phyloP scores from a whole-genome alignment of 2,113 vertebrate species.

The Malaclemys terrapin region DNA sequence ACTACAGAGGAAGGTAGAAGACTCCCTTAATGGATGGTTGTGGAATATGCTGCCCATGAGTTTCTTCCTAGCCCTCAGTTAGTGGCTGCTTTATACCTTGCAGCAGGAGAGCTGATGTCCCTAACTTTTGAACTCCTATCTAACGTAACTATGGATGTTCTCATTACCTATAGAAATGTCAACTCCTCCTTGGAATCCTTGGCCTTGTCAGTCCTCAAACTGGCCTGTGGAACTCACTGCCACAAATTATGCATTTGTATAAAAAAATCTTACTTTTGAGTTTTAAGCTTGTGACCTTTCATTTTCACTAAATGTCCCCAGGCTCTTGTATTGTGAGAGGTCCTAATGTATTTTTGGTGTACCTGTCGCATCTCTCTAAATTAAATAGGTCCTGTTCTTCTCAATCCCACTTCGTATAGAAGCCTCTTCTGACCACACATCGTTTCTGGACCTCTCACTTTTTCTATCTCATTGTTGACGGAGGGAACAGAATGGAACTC shows the following conservation, averaged over 20 bases:
- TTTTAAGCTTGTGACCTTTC: neutral
- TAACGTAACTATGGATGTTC: slow-evolving; percentile 13
- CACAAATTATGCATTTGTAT: fast-evolving
- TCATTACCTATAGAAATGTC: neutral
- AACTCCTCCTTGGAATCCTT: slow-evolving; percentile 39
- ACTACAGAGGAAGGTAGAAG: fast-evolving
- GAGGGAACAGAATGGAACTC: too few relatives aligned
- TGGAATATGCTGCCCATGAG: neutral
- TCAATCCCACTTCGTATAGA: neutral
- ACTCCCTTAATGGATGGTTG: fast-evolving
- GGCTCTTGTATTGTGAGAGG: neutral
- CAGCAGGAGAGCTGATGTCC: fast-evolving
- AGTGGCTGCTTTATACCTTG: neutral
- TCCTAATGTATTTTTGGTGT: too few relatives aligned
- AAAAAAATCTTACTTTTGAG: neutral
- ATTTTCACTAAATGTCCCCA: fast-evolving
- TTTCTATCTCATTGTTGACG: too few relatives aligned
- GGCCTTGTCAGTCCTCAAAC: neutral
- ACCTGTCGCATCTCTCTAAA: too few relatives aligned
- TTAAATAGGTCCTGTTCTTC: neutral
- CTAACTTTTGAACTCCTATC: neutral
- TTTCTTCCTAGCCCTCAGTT: neutral
- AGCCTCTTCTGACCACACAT: neutral
- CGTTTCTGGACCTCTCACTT: neutral
- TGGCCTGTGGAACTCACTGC: too few relatives aligned